These are phyloP conservation scores for Numenius arquata DNA, from an alignment of 2,113 vertebrate species.

Conservation along the genomic window DNA sequence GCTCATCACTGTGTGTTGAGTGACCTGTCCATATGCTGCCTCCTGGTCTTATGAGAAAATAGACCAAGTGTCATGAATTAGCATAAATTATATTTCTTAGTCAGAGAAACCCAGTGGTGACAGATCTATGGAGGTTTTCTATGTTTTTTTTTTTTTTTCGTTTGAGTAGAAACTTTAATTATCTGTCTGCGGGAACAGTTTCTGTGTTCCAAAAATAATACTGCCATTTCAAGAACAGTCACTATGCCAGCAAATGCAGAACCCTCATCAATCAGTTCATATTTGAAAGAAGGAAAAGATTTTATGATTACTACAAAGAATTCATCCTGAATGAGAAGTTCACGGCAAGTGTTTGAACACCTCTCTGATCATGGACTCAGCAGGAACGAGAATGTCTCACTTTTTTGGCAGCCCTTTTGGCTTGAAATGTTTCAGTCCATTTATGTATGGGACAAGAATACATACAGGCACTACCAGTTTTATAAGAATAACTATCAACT, in stretches of 20 bases:
- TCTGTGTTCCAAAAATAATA: slow-evolving; percentile 58
- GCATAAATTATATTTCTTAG: neutral
- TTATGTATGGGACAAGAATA: neutral
- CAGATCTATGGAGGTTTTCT: neutral
- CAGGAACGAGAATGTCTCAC: neutral
- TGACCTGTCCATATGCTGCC: neutral
- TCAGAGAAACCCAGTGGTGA: neutral
- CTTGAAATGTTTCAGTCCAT: neutral
- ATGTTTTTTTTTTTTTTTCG: neutral
- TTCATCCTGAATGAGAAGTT: slow-evolving; percentile 13
- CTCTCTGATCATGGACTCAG: neutral
- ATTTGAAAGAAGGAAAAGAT: slow-evolving; percentile 17
- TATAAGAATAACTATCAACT: neutral
- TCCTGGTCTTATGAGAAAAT: neutral
- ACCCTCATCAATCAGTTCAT: slow-evolving; percentile 37
- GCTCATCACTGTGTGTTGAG: neutral
- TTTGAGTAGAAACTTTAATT: slow-evolving; percentile 54
- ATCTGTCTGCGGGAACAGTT: slow-evolving; percentile 27
- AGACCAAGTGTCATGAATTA: neutral
- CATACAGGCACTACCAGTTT: neutral
- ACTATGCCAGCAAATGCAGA: slow-evolving; percentile 46
- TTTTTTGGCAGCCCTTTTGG: neutral
- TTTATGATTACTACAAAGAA: slow-evolving; percentile 15
- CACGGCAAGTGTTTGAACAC: neutral
- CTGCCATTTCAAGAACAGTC: slow-evolving; percentile 39